Base-by-base conservation (phyloP, 2,888 invertebrate species). In the Eustalomyia histrio region DNA sequence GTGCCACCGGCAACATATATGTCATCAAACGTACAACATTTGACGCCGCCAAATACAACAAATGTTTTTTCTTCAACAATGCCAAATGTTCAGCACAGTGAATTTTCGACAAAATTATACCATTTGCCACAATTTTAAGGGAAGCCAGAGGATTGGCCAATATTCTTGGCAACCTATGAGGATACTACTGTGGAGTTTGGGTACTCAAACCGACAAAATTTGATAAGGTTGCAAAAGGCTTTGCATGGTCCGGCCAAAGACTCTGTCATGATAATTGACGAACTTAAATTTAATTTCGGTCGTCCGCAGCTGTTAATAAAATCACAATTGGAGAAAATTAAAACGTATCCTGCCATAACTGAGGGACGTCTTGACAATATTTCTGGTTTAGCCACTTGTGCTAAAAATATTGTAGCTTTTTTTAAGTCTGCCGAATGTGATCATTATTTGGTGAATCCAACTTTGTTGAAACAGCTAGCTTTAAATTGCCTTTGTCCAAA, bases 211-310 rank as follows among this genome's bases (percentile, higher is more conserved):
- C 47, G 71, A 10, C 76, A 78, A 12, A 81, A 81, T 60, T 58
- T 75, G 16, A 75, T 75, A 57, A 50, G 68, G 0, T 29, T 78
- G 1, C 67, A 82, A 35, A 81, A 75, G 53, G 29, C 29, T 7
- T 21, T 78, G 21, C 57, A 47, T 9, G 63, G 81, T n/a, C 33
- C 35, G 0, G 76, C 65, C 3, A 67, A 55, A n/a, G 29, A 65
- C 5, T 17, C 60, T 35, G 73, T 80, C 0, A 33, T 43, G 10
- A 79, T 73, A 9, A 76, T 82, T 10, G 58, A 76, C 9, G 79
- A 83, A 58, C 29, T 82, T 0, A 16, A 79, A 39, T 83, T 84
- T 24, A 76, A 68, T 18, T 83, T 79, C 39, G 69, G 83, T n/a
- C 73, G 81, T 0, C 76, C 81, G 9, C 76, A 81, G 4, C 10